phyloP scores from a whole-genome alignment of 2,888 invertebrate species.

The Odiellus spinosus region DNA sequence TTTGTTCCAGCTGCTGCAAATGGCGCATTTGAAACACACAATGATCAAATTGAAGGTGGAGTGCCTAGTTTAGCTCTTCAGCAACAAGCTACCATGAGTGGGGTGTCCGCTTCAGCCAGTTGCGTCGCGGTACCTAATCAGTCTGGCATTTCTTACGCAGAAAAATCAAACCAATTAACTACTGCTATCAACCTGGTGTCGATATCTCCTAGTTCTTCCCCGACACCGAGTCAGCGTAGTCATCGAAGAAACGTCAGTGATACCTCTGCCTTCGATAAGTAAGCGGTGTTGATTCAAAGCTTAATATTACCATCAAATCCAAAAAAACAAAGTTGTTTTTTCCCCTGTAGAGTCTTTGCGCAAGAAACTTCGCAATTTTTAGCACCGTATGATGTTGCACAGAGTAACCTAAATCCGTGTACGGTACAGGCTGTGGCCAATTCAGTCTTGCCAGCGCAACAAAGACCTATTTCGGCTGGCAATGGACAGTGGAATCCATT shows the following conservation, averaged over 20 bases:
- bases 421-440: constrained; percentile 26
- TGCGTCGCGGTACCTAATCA: background rate
- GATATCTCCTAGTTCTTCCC: constrained; percentile 20
- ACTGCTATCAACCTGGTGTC: constrained; percentile 25
- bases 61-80: background rate
- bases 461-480: constrained; percentile 37
- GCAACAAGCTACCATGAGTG: no score
- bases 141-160: no score
- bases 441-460: constrained; percentile 8
- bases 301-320: background rate
- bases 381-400: constrained; percentile 51
- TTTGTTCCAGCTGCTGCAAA: background rate
- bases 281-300: no score
- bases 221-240: constrained; percentile 20
- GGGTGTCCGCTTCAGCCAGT: no score
- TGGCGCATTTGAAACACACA: background rate
- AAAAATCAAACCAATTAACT: constrained; percentile 1
- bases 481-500: constrained; percentile 69
- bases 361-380: constrained; percentile 56
- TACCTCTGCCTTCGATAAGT: constrained; percentile 66
- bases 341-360: constrained; percentile 45
- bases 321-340: background rate
- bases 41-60: background rate
- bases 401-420: constrained; percentile 17
- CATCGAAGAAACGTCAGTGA: constrained; percentile 65